Base-by-base conservation (phyloP, 1,140 invertebrate genomes). In the Brachionus angularis region DNA sequence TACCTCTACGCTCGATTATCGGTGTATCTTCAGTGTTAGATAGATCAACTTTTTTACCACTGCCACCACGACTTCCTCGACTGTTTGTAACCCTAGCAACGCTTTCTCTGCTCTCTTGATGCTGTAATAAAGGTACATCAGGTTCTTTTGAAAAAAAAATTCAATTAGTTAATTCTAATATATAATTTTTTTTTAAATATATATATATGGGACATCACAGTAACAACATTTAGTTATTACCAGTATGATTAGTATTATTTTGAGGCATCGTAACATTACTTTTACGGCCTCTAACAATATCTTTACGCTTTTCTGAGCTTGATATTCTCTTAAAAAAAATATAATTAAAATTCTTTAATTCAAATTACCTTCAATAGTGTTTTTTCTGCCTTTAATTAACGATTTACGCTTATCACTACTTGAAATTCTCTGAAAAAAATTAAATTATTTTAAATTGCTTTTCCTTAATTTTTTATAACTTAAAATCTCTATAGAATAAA, bases 241-340 rank as follows among this genome's bases (percentile, higher is more conserved):
- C 53, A 39, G 39, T 42, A 39, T 31, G 39, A 12, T 58, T 55
- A 34, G 31, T 18, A 18, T 58, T 58, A 39, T 10, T 58, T 34
- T 58, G 53, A 18, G 53, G 25, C n/a, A 39, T 58, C 53, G 39
- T 36, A 23, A 14, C 33, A 58, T 39, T 39, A n/a, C n/a, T 31
- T 29, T 44, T 73, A n/a, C 69, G 70, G 72, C 58, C 52, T 46
- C 73, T 72, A 12, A 76, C 71, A 29, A 72, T 52, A 25, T 46
- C 58, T 42, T 70, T 62, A 12, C 73, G 34, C 25, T 49, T 39
- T 42, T 47, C 61, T 34, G 71, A 55, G 61, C 67, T 72, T n/a
- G 72, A 67, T 10, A 42, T 49, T 1, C 52, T 61, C 7, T 53
- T 29, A 25, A 25, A 55, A 36, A 73, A 27, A 49, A 74, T 16